Evolutionary conservation across 2,797 vertebrate species (phyloP), one percentile per base, ranked within the genome.

Genomic region (Mergus octosetaceus): DNA sequence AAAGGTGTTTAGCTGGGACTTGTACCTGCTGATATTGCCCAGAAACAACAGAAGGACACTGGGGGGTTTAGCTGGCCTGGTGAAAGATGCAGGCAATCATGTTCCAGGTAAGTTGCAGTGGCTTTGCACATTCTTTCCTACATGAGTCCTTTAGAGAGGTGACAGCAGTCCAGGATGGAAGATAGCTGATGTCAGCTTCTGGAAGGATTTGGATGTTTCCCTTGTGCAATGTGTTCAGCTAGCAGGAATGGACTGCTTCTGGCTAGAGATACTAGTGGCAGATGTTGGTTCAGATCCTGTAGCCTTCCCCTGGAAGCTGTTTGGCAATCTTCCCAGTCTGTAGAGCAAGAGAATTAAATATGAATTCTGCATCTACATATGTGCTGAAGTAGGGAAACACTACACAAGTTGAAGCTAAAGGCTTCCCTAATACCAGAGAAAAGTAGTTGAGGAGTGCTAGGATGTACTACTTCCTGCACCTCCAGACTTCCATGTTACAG

Each of bases 321-420:
- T 85, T 49, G 81, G 51, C 60, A 68, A 38, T 27, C 4, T 38
- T 73, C 21, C 53, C 62, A 34, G 14, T 38, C 51, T 85, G 53
- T 30, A 21, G 53, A 70, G 61, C 68, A 74, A 47, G 45, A 47
- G 13, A 57, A 45, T 36, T 27, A 51, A 69, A 58, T 47, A 3
- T 1, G 5, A n/a, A 20, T 47, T 38, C 9, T 38, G 38, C 20
- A 3, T 39, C 9, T 38, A 38, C 20, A 4, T 39, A 14, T 0
- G 18, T 77, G 72, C 30, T 78, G 22, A 51, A 60, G 51, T 21
- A 61, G 36, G 25, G 62, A 90, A 49, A 19, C 21, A 18, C 60
- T 60, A 14, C 39, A 14, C 2, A 18, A 53, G 43, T 57, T 19
- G 49, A 70, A 62, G 79, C 6, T 14, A 20, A 79, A 73, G 56